A percentile compares a stretch with the other conserved stretches of the same genome.
Conservation (phyloP, 2,797 vertebrate species). For the Coccyzus lansbergi region DNA sequence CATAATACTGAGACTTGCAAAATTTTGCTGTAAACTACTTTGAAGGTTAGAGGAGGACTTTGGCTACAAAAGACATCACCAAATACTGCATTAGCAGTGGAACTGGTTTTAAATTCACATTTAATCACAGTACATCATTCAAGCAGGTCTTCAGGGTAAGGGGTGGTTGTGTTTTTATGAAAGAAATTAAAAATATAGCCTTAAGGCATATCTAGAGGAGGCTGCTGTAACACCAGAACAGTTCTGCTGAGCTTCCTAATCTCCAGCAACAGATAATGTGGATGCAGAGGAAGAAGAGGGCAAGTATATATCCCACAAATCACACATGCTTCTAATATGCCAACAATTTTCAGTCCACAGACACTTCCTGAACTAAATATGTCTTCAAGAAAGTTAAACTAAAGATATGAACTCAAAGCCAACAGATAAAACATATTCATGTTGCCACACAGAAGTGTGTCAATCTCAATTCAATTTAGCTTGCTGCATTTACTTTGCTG, state of each 20-base stretch:
- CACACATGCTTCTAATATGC: not conserved
- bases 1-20: not conserved
- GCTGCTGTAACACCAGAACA: not conserved
- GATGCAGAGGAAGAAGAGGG: not conserved
- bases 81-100: not conserved
- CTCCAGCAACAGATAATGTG: not conserved
- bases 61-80: not conserved
- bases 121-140: not conserved
- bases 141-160: not conserved
- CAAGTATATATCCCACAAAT: not conserved
- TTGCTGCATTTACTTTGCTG: not conserved
- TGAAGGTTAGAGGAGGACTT: not conserved
- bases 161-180: not conserved
- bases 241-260: not conserved
- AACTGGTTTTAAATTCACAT: not conserved
- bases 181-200: not conserved
- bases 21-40: not conserved
- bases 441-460: not conserved
- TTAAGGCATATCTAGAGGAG: not conserved
- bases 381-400: not conserved
- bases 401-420: not conserved
- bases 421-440: not conserved
- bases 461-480: not conserved
- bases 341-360: not conserved
- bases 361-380: not conserved